Conservation (phyloP, 2,888 invertebrate species). For the Drosophila robusta region DNA sequence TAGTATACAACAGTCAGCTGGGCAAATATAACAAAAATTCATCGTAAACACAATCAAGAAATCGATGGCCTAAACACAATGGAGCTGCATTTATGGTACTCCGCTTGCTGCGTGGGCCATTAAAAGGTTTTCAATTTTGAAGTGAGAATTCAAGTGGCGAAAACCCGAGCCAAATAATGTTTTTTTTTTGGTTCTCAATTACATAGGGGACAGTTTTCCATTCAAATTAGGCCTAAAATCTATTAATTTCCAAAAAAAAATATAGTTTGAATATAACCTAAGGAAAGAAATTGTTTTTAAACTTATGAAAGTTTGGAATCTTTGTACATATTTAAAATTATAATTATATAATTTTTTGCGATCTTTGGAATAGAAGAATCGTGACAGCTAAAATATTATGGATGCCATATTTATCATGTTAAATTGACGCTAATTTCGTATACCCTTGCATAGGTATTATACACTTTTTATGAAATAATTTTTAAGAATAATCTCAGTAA, state of each 20-base stretch:
- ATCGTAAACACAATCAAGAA: constrained; percentile 24
- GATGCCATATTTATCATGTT: not conserved
- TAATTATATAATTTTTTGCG: too few species aligned
- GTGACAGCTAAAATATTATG: too few species aligned
- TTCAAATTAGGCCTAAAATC: not conserved
- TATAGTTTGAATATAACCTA: not conserved
- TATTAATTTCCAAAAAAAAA: not conserved
- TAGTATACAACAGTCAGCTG: constrained; percentile 39
- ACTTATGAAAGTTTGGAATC: too few species aligned
- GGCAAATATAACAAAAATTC: constrained; percentile 29
- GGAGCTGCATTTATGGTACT: constrained; percentile 8
- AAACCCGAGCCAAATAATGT: not conserved
- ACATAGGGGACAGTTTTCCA: not conserved
- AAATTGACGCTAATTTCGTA: not conserved
- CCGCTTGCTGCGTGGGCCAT: constrained; percentile 5
- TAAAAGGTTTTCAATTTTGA: not conserved
- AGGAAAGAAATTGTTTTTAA: too few species aligned
- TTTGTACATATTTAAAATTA: too few species aligned
- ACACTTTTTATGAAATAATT: too few species aligned
- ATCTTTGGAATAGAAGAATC: not conserved
- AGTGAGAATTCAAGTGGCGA: not conserved
- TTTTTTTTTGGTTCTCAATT: not conserved
- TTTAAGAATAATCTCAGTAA: too few species aligned
- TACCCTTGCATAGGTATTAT: too few species aligned
- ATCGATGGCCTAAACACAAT: constrained; percentile 10